Conservation (phyloP, 2,888 invertebrate species). For the Drosophila prolongata region DNA sequence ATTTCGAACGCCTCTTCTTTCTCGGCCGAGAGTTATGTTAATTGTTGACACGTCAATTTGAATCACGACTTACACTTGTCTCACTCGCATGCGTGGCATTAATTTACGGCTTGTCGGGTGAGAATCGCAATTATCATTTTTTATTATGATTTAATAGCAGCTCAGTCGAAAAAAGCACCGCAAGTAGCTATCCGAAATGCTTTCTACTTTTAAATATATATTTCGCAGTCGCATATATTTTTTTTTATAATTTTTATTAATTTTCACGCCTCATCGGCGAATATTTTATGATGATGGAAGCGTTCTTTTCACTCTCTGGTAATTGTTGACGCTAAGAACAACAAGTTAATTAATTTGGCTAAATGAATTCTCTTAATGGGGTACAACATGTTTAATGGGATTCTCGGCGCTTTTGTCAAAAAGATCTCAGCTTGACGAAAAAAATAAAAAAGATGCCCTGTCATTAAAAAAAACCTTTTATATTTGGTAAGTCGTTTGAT, state of each 20-base stretch:
- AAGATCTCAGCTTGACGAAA: conserved; percentile 15
- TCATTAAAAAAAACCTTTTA: background rate
- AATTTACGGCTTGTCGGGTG: conserved; percentile 81
- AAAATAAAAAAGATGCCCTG: background rate
- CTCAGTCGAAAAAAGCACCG: conserved; percentile 40
- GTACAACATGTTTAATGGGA: conserved; percentile 77
- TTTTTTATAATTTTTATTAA: conserved; percentile 72
- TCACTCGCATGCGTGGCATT: conserved; percentile 58
- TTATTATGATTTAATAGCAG: conserved; percentile 80
- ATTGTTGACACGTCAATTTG: conserved; percentile 81
- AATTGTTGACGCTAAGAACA: conserved; percentile 78
- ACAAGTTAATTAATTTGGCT: conserved; percentile 78
- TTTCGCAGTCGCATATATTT: conserved; percentile 11
- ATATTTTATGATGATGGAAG: conserved; percentile 77
- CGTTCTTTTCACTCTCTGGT: conserved; percentile 76
- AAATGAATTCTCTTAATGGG: conserved; percentile 76
- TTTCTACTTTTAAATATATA: conserved; percentile 21
- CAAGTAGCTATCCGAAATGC: conserved; percentile 22
- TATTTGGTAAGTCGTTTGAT: too few species aligned
- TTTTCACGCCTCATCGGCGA: conserved; percentile 75
- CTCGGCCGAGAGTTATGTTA: conserved; percentile 73
- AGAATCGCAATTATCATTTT: conserved; percentile 82
- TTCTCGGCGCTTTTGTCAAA: conserved; percentile 71
- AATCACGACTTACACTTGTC: conserved; percentile 83
- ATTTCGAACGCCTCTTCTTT: conserved; percentile 6